phyloP scores from a whole-genome alignment of 2,888 invertebrate species.

The Heliconius ethilla region DNA sequence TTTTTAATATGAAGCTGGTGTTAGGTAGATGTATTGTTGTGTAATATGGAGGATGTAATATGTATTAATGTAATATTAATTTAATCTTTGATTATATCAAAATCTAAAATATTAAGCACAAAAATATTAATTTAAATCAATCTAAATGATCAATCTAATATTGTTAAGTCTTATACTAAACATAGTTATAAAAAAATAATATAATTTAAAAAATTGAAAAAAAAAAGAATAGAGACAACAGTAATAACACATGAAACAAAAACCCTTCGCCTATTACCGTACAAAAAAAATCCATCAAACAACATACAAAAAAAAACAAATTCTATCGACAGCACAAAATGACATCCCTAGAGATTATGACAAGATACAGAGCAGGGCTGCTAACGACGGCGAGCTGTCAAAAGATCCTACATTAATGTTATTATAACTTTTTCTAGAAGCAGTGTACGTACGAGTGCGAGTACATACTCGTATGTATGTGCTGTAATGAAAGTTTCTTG shows the following conservation, averaged over 20 bases:
- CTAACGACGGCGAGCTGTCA: conserved; percentile 80
- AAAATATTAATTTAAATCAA: no score
- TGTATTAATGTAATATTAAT: no score
- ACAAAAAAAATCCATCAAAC: neutral
- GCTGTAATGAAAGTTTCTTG: conserved; percentile 27
- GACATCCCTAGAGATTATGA: conserved; percentile 76
- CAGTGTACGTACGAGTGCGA: conserved; percentile 33
- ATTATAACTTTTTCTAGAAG: conserved; percentile 80
- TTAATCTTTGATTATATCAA: no score
- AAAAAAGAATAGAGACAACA: neutral
- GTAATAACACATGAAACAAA: neutral
- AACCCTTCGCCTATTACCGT: neutral
- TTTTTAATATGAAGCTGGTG: neutral
- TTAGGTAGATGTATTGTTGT: neutral
- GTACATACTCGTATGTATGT: conserved; percentile 28
- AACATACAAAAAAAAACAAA: neutral
- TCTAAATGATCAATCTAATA: no score
- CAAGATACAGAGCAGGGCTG: conserved; percentile 80
- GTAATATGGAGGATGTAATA: no score
- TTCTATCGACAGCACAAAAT: conserved; percentile 42
- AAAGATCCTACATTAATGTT: conserved; percentile 82
- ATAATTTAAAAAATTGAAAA: no score
- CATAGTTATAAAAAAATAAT: no score
- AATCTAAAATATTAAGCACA: no score
- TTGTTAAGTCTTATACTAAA: no score